Evolutionary conservation across 2,888 invertebrate species (phyloP), one percentile per base, ranked within the genome.

Genomic region (Sarcophaga variegata): DNA sequence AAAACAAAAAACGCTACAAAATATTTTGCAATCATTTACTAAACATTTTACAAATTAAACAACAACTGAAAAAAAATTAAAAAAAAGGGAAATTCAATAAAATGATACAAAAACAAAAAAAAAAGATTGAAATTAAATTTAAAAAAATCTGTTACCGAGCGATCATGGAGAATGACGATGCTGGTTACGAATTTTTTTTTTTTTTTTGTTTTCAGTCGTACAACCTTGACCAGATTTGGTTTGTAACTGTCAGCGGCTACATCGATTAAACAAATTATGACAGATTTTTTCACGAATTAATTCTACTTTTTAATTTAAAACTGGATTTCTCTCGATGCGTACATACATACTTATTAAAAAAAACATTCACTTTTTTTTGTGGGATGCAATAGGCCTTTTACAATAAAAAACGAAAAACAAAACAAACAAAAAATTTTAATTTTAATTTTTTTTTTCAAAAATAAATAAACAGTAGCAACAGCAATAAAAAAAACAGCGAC

Each of bases 151-250:
- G 54, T 54, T 54, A 17, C 17, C 17, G 54, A 54, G 54, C 54
- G 17, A 54, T 54, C 12, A 54, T 54, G 54, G 17, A 54, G 54
- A 54, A 17, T 14, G 54, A 54, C 54, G 54, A 54, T 54, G 54
- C 54, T 37, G 37, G 37, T 37, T 37, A 2, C 37, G 37, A 27
- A 37, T 37, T 37, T 37, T 54, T 72, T 60, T 25, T 22, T 12
- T 6, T 60, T 37, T 64, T 20, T 49, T 63, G 59, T 54, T 6
- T 25, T 5, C 45, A 59, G 20, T 10, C 45, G 45, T 54, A 63
- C 59, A 77, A 59, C 82, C 82, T 82, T 82, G 82, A 82, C 82
- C 82, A 76, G 77, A 71, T 82, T 75, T 70, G 27, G 60, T 75
- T 75, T 74, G 60, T 37, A 75, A 81, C 62, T 69, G 49, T 49